Conservation (phyloP, 2,888 invertebrate species). For the Plebejus anna region DNA sequence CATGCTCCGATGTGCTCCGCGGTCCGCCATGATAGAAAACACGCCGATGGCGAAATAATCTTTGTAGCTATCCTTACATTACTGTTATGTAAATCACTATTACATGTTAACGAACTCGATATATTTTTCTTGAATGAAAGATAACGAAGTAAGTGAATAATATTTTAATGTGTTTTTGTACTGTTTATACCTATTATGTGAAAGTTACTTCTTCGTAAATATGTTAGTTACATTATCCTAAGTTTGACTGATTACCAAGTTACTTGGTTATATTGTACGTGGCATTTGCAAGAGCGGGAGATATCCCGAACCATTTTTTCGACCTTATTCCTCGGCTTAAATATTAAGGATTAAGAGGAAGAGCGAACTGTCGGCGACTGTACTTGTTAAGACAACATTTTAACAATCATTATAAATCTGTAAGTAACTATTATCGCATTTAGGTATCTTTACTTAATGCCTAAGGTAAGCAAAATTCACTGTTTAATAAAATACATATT, state of each 20-base stretch:
- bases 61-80: constrained; percentile 27
- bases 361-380: not conserved
- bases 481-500: too few relatives aligned
- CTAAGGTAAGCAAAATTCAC: too few relatives aligned
- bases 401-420: too few relatives aligned
- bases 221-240: not conserved
- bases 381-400: not conserved
- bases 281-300: not conserved
- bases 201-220: not conserved
- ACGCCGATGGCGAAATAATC: constrained; percentile 31
- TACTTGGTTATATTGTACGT: not conserved
- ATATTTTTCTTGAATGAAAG: constrained; percentile 19
- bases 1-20: constrained; percentile 64
- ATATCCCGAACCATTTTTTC: not conserved
- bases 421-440: not conserved
- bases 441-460: not conserved
- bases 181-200: not conserved
- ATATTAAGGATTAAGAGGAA: not conserved
- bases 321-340: too few relatives aligned
- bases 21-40: constrained; percentile 60
- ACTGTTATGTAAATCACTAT: constrained; percentile 13
- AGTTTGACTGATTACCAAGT: not conserved
- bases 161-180: not conserved
- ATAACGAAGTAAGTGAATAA: not conserved
- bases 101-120: constrained; percentile 14